These are phyloP conservation scores for Champsocephalus esox DNA, from an alignment of 2,797 vertebrate genomes.

Conservation along the genomic window DNA sequence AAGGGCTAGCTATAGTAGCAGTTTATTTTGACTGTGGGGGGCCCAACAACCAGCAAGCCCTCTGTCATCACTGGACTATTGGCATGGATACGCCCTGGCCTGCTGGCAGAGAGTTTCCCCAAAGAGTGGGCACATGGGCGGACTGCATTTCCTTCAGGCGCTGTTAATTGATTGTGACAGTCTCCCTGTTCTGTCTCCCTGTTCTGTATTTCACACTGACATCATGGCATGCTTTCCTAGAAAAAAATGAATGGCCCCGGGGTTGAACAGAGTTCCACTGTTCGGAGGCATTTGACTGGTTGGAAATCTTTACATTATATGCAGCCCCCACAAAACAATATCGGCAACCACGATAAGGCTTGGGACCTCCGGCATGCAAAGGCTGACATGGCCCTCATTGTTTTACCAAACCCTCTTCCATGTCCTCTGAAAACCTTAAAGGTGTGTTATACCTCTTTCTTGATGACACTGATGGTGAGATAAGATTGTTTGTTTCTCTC, in stretches of 20 bases:
- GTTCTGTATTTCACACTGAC: constrained; percentile 76
- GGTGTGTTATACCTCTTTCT: constrained; percentile 9
- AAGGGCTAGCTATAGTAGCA: constrained; percentile 9
- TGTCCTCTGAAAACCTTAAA: neutral
- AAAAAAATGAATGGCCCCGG: constrained; percentile 66
- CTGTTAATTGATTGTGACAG: constrained; percentile 78
- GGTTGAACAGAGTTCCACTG: constrained; percentile 67
- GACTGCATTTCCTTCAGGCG: constrained; percentile 63
- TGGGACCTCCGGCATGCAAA: neutral
- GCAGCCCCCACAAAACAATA: constrained; percentile 14
- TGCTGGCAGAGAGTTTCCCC: constrained; percentile 48
- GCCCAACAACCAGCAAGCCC: constrained; percentile 13
- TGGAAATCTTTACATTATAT: constrained; percentile 53
- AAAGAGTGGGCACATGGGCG: constrained; percentile 51
- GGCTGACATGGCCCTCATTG: neutral
- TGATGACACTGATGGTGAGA: neutral
- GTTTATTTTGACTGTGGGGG: constrained; percentile 16
- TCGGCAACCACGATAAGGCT: constrained; percentile 1
- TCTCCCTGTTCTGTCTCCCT: constrained; percentile 68
- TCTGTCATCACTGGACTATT: constrained; percentile 12
- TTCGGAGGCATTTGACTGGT: constrained; percentile 63
- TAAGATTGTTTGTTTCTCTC: neutral
- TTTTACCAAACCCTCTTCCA: constrained; percentile 4
- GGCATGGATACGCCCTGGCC: constrained; percentile 32
- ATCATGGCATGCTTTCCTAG: constrained; percentile 69